Conservation (phyloP, 2,888 invertebrate species). For the Drosophila villosipedis region DNA sequence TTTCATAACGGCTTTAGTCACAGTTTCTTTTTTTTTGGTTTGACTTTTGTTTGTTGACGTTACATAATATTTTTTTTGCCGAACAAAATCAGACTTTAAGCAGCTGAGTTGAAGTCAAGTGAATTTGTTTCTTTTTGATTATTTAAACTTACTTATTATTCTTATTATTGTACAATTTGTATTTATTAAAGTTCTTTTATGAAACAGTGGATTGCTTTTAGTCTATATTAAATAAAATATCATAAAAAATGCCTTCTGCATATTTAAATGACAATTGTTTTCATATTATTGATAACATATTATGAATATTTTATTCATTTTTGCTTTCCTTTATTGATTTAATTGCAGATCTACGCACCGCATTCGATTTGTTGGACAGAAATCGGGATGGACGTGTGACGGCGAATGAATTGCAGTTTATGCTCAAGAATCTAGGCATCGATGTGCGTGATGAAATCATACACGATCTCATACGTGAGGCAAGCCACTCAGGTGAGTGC, state of each 20-base stretch:
- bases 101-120: neutral
- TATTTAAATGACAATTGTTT: neutral
- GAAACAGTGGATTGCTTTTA: neutral
- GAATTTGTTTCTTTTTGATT: neutral
- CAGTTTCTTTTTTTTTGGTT: neutral
- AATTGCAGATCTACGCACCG: slow-evolving; percentile 90
- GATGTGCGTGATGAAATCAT: slow-evolving; percentile 91
- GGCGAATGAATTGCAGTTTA: slow-evolving; percentile 91
- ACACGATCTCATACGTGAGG: slow-evolving; percentile 90
- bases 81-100: neutral
- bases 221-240: neutral
- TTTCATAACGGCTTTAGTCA: slow-evolving; percentile 41
- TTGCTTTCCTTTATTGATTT: slow-evolving; percentile 20
- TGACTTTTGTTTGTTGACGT: neutral
- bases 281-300: neutral
- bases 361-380: slow-evolving; percentile 91
- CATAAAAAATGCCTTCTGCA: neutral
- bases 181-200: neutral
- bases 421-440: slow-evolving; percentile 92
- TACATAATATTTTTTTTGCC: neutral
- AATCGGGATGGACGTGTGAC: slow-evolving; percentile 92
- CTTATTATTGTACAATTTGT: too few relatives aligned
- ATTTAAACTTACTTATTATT: neutral
- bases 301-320: neutral
- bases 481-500: slow-evolving; percentile 89